Evolutionary conservation across 2,888 invertebrate genomes (phyloP).

Genomic region (Pardosa pseudoannulata): DNA sequence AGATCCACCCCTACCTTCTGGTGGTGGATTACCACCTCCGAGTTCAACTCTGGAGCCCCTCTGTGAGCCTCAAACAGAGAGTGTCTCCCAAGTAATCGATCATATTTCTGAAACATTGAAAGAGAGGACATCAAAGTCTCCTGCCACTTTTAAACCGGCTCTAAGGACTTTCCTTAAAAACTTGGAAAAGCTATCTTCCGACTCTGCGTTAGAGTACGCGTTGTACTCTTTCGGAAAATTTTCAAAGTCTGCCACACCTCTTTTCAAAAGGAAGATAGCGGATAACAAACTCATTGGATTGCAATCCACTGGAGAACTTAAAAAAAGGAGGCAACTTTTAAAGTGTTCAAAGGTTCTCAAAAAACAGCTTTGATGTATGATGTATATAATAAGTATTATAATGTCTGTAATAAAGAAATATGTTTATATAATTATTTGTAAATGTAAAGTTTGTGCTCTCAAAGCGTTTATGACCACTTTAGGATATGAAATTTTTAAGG

Average conservation of each 20-base stretch:
- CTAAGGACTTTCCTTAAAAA: slow-evolving; percentile 61
- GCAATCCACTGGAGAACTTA: slow-evolving; percentile 59
- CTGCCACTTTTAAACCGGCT: slow-evolving; percentile 54
- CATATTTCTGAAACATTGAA: slow-evolving; percentile 56
- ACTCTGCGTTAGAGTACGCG: slow-evolving; percentile 66
- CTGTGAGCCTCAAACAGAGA: background rate
- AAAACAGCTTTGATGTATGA: background rate
- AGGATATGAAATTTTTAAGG: too few species aligned
- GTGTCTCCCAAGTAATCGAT: slow-evolving; percentile 21
- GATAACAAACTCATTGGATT: slow-evolving; percentile 65
- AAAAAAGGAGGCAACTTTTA: slow-evolving; percentile 10
- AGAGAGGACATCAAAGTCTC: slow-evolving; percentile 39
- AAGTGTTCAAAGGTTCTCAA: slow-evolving; percentile 21
- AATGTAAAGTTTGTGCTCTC: too few species aligned
- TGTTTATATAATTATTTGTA: too few species aligned
- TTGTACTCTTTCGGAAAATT: slow-evolving; percentile 67
- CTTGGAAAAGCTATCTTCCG: slow-evolving; percentile 42
- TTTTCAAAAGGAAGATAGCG: slow-evolving; percentile 53
- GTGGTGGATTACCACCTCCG: background rate
- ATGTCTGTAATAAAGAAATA: too few species aligned
- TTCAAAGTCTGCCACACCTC: slow-evolving; percentile 53
- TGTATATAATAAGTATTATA: too few species aligned
- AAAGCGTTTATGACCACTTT: too few species aligned
- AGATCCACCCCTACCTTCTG: slow-evolving; percentile 13
- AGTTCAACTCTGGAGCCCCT: slow-evolving; percentile 13